phyloP scores from a whole-genome alignment of 1,140 invertebrate species.

The Hyphantria cunea region DNA sequence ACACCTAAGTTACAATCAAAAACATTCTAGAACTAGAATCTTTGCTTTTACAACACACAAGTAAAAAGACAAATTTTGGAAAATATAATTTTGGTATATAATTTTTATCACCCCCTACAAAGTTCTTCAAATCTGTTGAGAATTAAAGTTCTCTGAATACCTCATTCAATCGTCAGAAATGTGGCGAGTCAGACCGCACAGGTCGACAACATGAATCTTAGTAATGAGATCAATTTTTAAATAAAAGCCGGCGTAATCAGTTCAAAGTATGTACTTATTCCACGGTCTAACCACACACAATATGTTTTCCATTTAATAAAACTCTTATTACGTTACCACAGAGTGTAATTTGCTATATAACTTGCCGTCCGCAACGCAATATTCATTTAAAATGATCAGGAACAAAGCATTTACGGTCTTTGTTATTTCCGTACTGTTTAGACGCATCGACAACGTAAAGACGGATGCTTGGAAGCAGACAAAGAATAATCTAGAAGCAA shows the following conservation, averaged over 20 bases:
- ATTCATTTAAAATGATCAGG: conserved; percentile 26
- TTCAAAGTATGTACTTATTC: conserved; percentile 5
- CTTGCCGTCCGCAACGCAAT: conserved; percentile 7
- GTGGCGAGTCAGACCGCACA: conserved; percentile 13
- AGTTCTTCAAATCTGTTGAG: not conserved
- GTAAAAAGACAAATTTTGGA: too few relatives aligned
- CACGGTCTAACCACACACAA: not conserved
- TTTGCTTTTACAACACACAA: too few relatives aligned
- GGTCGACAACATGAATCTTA: conserved; percentile 3
- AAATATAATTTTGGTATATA: too few relatives aligned
- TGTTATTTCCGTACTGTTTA: conserved; percentile 12
- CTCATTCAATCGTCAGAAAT: conserved; percentile 13
- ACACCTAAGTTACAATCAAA: too few relatives aligned
- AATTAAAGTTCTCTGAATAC: not conserved
- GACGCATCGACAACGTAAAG: not conserved
- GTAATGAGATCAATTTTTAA: conserved; percentile 30
- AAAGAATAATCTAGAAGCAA: too few relatives aligned
- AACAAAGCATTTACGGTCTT: conserved; percentile 23
- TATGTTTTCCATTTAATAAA: not conserved
- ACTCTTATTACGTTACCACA: conserved; percentile 7
- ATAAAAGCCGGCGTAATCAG: conserved; percentile 18
- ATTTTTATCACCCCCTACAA: not conserved
- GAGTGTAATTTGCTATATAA: conserved; percentile 9
- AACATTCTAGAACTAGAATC: too few relatives aligned
- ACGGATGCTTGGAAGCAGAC: too few relatives aligned